Base-by-base conservation (phyloP, 1,140 invertebrate species). In the Aradophagus sp. region DNA sequence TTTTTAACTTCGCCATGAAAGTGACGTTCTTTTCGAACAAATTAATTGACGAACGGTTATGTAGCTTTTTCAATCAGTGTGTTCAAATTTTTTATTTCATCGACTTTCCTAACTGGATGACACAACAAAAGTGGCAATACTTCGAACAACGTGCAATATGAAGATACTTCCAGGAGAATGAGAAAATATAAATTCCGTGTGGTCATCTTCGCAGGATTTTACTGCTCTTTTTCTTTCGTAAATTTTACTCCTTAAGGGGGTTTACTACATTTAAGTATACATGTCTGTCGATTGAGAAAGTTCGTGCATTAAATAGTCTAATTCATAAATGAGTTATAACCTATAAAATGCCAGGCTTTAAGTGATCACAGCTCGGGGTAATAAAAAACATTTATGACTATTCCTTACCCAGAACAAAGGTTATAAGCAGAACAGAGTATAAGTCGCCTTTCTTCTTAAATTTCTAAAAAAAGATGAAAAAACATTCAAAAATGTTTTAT, bases 331-430 rank as follows among this genome's bases (percentile, higher is more conserved):
- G 78, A 82, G 69, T 81, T 82, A 81, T 82, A 74, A 82, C 73
- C 80, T 78, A 83, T 81, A 83, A 80, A 81, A 82, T 53, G 66
- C 62, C 62, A 75, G 72, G 55, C 69, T 73, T 80, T 74, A 69
- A 77, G 68, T 76, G 77, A 76, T 76, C 63, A 38, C 74, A 67
- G 71, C 70, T 69, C 66, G 72, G 52, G 56, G 80, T 80, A 80
- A 82, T 83, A 83, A 82, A 82, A 77, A 66, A 58, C 80, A 76
- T 82, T 82, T 83, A 83, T 81, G 80, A 74, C 52, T 77, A 71
- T 72, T 73, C 68, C 66, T 42, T 70, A 50, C 14, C 50, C 42
- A 47, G 58, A 73, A 73, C 29, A 67, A 61, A 41, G 55, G 44
- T 48, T 56, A 71, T 35, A 65, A 20, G 26, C 53, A 19, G 17